A percentile compares a stretch with the other conserved stretches of the same genome.
These are phyloP conservation scores for Montifringilla adamsi DNA, from an alignment of 2,113 vertebrate genomes.

Conservation along the genomic window DNA sequence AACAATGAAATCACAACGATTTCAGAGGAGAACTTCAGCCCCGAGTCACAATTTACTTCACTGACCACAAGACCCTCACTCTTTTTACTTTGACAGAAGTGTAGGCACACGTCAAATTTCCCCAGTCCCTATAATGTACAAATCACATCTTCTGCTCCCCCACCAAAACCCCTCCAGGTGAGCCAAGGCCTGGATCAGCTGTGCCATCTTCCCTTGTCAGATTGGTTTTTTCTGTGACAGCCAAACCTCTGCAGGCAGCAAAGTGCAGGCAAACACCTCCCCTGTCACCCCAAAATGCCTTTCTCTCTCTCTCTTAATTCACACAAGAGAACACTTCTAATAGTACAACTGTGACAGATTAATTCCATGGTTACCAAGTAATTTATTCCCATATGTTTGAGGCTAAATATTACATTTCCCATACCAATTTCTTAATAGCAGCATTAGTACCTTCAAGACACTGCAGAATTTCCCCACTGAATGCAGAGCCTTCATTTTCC, in stretches of 20 bases:
- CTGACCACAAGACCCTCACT: background rate
- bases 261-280: background rate
- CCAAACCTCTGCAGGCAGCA: background rate
- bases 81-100: background rate
- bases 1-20: background rate
- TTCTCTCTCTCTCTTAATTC: background rate
- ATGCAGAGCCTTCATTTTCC: slow-evolving; percentile 65
- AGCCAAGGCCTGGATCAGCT: background rate
- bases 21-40: background rate
- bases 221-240: background rate
- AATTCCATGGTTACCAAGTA: background rate
- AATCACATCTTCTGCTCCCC: background rate
- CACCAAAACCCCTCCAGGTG: background rate
- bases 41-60: background rate
- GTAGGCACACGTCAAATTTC: background rate
- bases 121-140: background rate
- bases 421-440: slow-evolving; percentile 77
- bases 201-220: background rate
- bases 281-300: background rate
- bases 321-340: background rate
- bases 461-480: slow-evolving; percentile 71
- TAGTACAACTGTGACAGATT: background rate
- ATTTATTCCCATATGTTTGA: background rate
- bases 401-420: background rate
- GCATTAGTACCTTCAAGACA: slow-evolving; percentile 69